Conservation (phyloP, 1,140 invertebrate genomes). For the Drosophila subobscura region DNA sequence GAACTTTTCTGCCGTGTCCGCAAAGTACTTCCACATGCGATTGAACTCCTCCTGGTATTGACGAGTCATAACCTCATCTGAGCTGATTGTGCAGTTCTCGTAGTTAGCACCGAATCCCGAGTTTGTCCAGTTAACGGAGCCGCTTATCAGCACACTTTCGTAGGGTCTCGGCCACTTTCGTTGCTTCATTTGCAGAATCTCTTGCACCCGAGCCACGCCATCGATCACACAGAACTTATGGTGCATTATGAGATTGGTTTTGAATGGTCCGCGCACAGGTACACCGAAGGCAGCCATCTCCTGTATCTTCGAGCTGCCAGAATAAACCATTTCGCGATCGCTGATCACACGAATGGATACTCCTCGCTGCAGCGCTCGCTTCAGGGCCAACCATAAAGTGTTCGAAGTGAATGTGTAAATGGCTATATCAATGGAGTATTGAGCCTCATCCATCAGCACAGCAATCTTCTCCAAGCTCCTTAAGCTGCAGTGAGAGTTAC, state of each 20-base stretch:
- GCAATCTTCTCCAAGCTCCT: constrained; percentile 31
- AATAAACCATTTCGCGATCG: constrained; percentile 60
- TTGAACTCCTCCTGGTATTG: constrained; percentile 59
- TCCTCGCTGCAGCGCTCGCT: constrained; percentile 48
- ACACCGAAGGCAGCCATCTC: constrained; percentile 10
- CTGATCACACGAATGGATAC: constrained; percentile 60
- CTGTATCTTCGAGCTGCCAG: constrained; percentile 40
- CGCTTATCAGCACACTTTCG: constrained; percentile 40
- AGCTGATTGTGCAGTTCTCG: constrained; percentile 64
- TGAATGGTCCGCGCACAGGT: constrained; percentile 44
- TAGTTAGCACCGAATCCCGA: constrained; percentile 65
- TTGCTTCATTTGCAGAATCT: constrained; percentile 13
- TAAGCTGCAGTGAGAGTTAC: constrained; percentile 42
- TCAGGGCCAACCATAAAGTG: constrained; percentile 24
- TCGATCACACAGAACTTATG: constrained; percentile 75
- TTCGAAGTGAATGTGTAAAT: constrained; percentile 65
- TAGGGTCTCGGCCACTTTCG: neutral
- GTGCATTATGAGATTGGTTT: constrained; percentile 59
- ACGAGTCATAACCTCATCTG: constrained; percentile 6
- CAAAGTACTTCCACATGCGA: constrained; percentile 64
- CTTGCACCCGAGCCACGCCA: constrained; percentile 25
- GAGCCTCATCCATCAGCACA: constrained; percentile 50
- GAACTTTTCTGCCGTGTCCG: neutral
- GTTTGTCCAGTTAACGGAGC: constrained; percentile 70
- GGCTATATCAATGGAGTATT: constrained; percentile 65